Conservation (phyloP, 2,888 invertebrate genomes). For the Noctua janthina region DNA sequence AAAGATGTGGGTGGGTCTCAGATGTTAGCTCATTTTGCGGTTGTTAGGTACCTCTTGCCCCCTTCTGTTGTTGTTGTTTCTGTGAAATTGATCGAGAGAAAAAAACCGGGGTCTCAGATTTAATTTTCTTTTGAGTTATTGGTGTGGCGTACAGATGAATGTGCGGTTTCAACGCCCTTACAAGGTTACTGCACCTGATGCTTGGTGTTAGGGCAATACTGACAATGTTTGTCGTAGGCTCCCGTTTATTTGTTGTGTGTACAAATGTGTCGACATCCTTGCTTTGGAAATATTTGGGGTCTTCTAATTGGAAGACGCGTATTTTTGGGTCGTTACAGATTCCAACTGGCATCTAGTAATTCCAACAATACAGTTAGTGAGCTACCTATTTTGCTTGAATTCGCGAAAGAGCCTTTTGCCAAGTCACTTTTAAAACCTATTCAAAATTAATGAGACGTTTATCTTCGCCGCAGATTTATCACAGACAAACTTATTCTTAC, state of each 20-base stretch:
- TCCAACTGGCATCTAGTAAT: background rate
- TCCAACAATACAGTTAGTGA: background rate
- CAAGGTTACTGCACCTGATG: constrained; percentile 52
- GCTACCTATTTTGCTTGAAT: background rate
- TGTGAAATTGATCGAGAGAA: constrained; percentile 55
- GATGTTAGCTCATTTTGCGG: constrained; percentile 57
- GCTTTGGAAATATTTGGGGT: constrained; percentile 1
- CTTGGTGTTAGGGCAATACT: background rate
- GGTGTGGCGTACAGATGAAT: constrained; percentile 29
- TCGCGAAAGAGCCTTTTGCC: too few species aligned
- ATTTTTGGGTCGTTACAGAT: background rate
- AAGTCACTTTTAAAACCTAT: background rate
- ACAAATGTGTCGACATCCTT: background rate
- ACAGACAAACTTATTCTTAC: background rate
- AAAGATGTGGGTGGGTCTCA: constrained; percentile 57
- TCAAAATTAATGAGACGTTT: background rate
- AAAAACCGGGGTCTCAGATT: constrained; percentile 28
- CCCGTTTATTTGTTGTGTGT: background rate
- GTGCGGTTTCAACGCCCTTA: constrained; percentile 31
- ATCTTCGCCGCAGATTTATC: background rate
- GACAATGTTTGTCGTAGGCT: constrained; percentile 17
- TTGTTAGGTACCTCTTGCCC: constrained; percentile 30
- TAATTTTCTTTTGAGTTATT: constrained; percentile 56
- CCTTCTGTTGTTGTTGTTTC: constrained; percentile 47
- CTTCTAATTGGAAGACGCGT: background rate